Conservation (phyloP, 2,888 invertebrate species). For the Monoplex corrugatus region DNA sequence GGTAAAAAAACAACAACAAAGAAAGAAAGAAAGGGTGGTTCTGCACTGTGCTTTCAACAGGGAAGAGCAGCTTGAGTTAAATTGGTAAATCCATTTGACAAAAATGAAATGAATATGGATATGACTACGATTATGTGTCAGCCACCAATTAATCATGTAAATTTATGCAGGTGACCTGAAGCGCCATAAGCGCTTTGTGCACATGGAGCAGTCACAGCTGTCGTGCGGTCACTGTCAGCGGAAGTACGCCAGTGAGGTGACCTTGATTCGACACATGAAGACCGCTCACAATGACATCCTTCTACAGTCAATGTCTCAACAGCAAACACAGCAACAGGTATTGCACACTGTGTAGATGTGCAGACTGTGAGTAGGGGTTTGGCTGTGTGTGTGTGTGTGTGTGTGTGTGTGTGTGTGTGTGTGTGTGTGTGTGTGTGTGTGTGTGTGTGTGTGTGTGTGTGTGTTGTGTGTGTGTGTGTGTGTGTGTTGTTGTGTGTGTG, state of each 20-base stretch:
- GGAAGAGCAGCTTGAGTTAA: too few species aligned
- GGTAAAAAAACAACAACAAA: too few species aligned
- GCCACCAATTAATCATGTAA: too few species aligned
- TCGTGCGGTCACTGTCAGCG: conserved; percentile 75
- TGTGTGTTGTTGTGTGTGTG: too few species aligned
- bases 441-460: background rate
- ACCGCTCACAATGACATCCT: conserved; percentile 72
- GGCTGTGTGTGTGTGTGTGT: background rate
- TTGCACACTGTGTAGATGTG: too few species aligned
- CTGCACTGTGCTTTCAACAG: too few species aligned
- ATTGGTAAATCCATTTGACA: background rate
- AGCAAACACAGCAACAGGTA: background rate
- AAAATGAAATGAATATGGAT: too few species aligned
- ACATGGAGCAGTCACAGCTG: conserved; percentile 66
- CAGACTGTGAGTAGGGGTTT: background rate
- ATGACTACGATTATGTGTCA: too few species aligned
- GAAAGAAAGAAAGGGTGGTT: too few species aligned
- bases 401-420: background rate
- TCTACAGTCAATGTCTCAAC: conserved; percentile 46
- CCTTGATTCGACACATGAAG: conserved; percentile 76
- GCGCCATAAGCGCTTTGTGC: conserved; percentile 73
- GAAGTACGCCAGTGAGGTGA: conserved; percentile 75
- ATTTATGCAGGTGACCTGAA: conserved; percentile 72
- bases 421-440: background rate
- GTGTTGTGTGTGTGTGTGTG: too few species aligned